Conservation (phyloP, 2,113 vertebrate genomes). For the Pantherophis guttatus region DNA sequence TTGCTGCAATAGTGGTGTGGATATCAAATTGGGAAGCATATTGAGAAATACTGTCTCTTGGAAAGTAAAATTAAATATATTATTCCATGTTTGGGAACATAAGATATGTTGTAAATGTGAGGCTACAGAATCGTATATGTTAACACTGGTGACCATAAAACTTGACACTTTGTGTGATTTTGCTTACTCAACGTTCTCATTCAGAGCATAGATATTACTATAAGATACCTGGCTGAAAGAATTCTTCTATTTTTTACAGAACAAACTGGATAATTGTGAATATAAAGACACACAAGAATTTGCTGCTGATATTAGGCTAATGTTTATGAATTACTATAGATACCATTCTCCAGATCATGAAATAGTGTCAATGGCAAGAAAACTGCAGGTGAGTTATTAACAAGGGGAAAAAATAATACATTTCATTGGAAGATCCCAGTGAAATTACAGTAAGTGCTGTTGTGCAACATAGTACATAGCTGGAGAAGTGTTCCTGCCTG, state of each 20-base stretch:
- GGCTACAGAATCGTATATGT: neutral
- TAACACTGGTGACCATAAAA: neutral
- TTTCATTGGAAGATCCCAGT: neutral
- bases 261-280: conserved; percentile 82
- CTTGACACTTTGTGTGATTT: neutral
- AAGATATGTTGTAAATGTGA: neutral
- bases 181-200: neutral
- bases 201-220: neutral
- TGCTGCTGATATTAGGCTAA: conserved; percentile 85
- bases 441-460: neutral
- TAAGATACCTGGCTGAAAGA: neutral
- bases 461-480: neutral
- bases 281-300: conserved; percentile 83
- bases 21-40: neutral
- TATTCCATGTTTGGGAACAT: neutral
- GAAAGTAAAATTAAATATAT: neutral
- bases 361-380: conserved; percentile 84
- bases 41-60: neutral
- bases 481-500: neutral
- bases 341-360: conserved; percentile 82
- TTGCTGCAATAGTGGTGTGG: neutral
- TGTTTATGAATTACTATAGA: conserved; percentile 91
- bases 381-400: conserved; percentile 78
- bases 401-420: neutral
- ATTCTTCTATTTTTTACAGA: conserved; percentile 60